phyloP scores from a whole-genome alignment of 2,888 invertebrate species.

The Ptychoptera albimana region DNA sequence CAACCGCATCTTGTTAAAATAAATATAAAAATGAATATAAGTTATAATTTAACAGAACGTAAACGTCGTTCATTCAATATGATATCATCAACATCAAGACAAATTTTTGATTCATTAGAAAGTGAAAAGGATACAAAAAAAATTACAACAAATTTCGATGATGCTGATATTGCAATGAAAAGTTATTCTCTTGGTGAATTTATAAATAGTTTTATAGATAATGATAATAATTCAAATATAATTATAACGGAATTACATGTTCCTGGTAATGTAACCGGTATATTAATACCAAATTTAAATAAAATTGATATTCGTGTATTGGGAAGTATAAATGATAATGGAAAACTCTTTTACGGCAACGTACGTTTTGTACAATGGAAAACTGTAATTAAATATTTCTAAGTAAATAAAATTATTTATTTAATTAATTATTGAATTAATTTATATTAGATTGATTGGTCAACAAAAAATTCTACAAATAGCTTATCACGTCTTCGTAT shows the following conservation, averaged over 20 bases:
- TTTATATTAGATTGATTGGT: not conserved
- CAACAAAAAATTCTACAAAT: too few relatives aligned
- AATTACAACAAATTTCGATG: not conserved
- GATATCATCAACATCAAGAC: not conserved
- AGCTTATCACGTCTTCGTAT: conserved; percentile 2
- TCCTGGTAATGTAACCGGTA: conserved; percentile 26
- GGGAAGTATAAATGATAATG: conserved; percentile 23
- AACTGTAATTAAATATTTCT: conserved; percentile 17
- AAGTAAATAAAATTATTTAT: not conserved
- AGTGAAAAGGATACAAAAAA: not conserved
- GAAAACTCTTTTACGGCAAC: conserved; percentile 23
- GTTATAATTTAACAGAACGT: not conserved
- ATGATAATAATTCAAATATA: not conserved
- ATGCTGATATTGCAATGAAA: not conserved
- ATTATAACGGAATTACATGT: conserved; percentile 18
- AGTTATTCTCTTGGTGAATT: not conserved
- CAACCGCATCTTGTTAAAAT: conserved; percentile 11
- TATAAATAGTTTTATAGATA: not conserved
- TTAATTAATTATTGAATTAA: not conserved
- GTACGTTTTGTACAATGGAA: conserved; percentile 29
- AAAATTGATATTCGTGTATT: conserved; percentile 25
- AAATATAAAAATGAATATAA: conserved; percentile 6
- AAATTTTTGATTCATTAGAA: not conserved
- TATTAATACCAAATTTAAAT: conserved; percentile 22
- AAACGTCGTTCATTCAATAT: not conserved